phyloP scores from a whole-genome alignment of 2,113 vertebrate genomes.

The Opisthocomus hoazin region DNA sequence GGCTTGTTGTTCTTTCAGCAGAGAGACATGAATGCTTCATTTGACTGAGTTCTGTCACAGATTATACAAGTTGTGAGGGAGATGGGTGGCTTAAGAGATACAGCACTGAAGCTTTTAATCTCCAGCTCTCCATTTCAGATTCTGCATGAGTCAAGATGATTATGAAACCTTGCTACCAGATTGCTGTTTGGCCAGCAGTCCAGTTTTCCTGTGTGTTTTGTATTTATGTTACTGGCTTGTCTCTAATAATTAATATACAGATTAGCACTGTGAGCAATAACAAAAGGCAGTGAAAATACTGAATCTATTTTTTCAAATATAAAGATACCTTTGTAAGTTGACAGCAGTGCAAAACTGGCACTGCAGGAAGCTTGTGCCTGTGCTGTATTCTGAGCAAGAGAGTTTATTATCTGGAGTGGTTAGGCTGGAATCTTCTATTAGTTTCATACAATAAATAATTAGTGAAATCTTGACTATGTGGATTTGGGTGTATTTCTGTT shows the following conservation, averaged over 20 bases:
- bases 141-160: neutral
- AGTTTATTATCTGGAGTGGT: neutral
- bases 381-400: neutral
- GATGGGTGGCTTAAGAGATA: neutral
- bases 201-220: neutral
- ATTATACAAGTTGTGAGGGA: slow-evolving; percentile 4
- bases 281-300: neutral
- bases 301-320: neutral
- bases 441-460: neutral
- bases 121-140: neutral
- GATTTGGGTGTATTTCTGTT: neutral
- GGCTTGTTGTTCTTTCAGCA: neutral
- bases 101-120: neutral
- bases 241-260: neutral
- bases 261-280: neutral
- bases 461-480: neutral
- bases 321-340: neutral
- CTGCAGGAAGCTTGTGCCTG: neutral
- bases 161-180: neutral
- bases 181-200: neutral
- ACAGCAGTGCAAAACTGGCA: neutral
- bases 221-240: neutral
- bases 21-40: neutral
- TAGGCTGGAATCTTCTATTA: neutral
- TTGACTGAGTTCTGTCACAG: slow-evolving; percentile 18